Percentiles rank a stretch among this genome's conserved stretches.
phyloP scores from a whole-genome alignment of 2,797 vertebrate genomes.

The Parambassis ranga region DNA sequence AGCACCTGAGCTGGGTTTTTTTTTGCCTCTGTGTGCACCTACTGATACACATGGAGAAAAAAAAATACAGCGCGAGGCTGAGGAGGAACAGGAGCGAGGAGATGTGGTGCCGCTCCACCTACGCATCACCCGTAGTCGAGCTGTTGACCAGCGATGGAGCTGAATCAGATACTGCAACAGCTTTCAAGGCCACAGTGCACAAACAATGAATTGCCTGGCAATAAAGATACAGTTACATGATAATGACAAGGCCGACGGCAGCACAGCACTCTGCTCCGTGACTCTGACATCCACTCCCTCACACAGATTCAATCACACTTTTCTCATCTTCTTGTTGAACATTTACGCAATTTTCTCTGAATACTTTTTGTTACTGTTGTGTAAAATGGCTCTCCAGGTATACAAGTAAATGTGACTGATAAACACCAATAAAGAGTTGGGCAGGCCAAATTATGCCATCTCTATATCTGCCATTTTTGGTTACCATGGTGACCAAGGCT shows the following conservation, averaged over 20 bases:
- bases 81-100: not conserved
- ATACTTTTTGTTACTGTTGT: too few relatives aligned
- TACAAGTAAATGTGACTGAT: too few relatives aligned
- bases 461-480: too few relatives aligned
- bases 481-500: too few relatives aligned
- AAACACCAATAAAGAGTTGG: too few relatives aligned
- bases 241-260: constrained; percentile 12
- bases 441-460: too few relatives aligned
- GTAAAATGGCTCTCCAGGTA: too few relatives aligned
- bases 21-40: not conserved
- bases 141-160: constrained; percentile 25
- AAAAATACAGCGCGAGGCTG: constrained; percentile 18
- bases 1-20: constrained; percentile 17
- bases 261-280: not conserved
- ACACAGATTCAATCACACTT: not conserved
- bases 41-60: constrained; percentile 17
- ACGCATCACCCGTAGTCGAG: constrained; percentile 26
- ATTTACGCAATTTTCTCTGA: not conserved
- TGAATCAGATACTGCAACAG: constrained; percentile 43
- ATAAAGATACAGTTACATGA: constrained; percentile 15
- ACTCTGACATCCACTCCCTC: not conserved
- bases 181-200: constrained; percentile 25
- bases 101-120: constrained; percentile 24
- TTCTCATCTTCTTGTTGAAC: not conserved
- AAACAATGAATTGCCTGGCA: constrained; percentile 14